Percentiles rank a stretch among this genome's conserved stretches.
Conservation (phyloP, 2,888 invertebrate genomes). For the Pammene fasciana region DNA sequence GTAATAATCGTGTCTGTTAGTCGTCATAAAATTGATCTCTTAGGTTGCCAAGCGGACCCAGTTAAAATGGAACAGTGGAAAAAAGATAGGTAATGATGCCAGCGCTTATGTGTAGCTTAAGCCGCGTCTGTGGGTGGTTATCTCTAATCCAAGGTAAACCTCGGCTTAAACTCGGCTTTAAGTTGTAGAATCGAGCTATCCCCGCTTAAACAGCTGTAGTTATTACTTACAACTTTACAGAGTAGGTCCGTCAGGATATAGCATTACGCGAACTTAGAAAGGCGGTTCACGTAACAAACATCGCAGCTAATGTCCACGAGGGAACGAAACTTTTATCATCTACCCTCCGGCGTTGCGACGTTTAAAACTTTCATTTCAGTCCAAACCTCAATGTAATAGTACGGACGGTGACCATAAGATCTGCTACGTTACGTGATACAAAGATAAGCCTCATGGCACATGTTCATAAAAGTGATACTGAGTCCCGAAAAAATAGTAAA, state of each 20-base stretch:
- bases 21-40: too few relatives aligned
- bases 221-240: slow-evolving; percentile 28
- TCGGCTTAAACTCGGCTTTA: slow-evolving; percentile 18
- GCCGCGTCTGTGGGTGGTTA: neutral
- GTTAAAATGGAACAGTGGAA: too few relatives aligned
- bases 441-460: too few relatives aligned
- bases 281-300: slow-evolving; percentile 52
- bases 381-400: slow-evolving; percentile 54
- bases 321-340: slow-evolving; percentile 65
- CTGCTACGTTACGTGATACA: too few relatives aligned
- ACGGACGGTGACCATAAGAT: too few relatives aligned
- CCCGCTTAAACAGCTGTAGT: slow-evolving; percentile 27
- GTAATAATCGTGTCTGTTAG: too few relatives aligned
- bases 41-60: too few relatives aligned
- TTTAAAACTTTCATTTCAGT: slow-evolving; percentile 64
- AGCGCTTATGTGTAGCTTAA: neutral
- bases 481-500: too few relatives aligned
- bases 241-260: slow-evolving; percentile 42
- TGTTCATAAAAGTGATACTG: too few relatives aligned
- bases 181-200: slow-evolving; percentile 18
- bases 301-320: slow-evolving; percentile 54
- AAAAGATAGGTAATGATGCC: too few relatives aligned
- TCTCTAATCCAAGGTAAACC: neutral
- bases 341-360: slow-evolving; percentile 50
- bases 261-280: slow-evolving; percentile 46